phyloP scores from a whole-genome alignment of 2,797 vertebrate genomes.

The Oreochromis grahami region DNA sequence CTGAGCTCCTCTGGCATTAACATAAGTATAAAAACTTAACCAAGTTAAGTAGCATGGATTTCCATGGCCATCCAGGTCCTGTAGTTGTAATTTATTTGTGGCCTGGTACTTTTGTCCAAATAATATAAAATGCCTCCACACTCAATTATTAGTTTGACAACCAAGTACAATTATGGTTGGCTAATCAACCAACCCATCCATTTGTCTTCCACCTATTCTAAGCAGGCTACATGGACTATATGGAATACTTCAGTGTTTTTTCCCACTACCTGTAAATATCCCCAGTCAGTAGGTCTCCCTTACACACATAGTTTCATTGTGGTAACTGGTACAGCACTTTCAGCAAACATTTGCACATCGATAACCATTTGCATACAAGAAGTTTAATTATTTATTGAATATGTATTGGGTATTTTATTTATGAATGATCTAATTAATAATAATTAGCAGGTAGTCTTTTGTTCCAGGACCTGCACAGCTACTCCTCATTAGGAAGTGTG shows the following conservation, averaged over 20 bases:
- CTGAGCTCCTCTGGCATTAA: neutral
- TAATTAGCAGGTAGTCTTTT: neutral
- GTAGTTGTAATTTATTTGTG: neutral
- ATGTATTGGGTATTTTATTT: neutral
- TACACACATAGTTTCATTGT: neutral
- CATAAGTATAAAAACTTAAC: neutral
- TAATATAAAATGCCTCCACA: neutral
- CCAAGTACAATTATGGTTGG: neutral
- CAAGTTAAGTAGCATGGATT: neutral
- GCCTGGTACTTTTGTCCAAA: neutral
- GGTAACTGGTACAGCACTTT: neutral
- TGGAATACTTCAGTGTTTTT: neutral
- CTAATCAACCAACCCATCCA: neutral
- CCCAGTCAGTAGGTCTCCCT: neutral
- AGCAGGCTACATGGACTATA: neutral
- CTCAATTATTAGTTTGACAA: neutral
- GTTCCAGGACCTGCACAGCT: neutral
- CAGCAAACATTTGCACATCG: too few relatives aligned
- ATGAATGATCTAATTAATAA: neutral
- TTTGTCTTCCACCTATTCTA: neutral
- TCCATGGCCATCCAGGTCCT: neutral
- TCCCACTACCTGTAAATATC: neutral
- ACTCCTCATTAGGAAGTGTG: neutral
- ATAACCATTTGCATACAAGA: neutral
- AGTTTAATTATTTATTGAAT: neutral